Base-by-base conservation (phyloP, 2,888 invertebrate genomes). In the Dimorphilus gyrociliatus region DNA sequence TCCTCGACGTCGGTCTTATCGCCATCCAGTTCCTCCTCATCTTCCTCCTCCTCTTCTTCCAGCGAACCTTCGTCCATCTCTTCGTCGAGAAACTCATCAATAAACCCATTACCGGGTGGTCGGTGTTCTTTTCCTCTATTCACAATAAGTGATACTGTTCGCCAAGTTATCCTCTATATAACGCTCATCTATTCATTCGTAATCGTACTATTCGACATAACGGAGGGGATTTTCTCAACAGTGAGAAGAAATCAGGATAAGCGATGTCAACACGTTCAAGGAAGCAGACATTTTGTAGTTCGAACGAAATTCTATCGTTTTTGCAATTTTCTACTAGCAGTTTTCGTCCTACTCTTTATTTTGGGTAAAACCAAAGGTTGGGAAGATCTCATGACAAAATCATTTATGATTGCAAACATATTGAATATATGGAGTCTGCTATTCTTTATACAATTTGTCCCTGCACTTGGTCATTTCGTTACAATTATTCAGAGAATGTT, bases 401-500 rank as follows among this genome's bases (percentile, higher is more conserved):
- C 33, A 3, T 33, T 29, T 29, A 33, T 33, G 19, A 16, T 33
- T 13, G 33, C 33, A 2, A 33, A 33, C 21, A 33, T 33, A 14
- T 21, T 33, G 19, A n/a, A n/a, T n/a, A 34, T 34, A 21, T 34
- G 34, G 34, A 21, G 26, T 2, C 14, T 34, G 21, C 27, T 34
- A 16, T 34, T 34, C 30, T 34, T 34, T 16, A 25, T 34, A 10
- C 34, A 34, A 16, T 30, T 34, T 5, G 23, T 34, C 8, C 34
- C 34, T 2, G 30, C 34, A 14, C n/a, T 34, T 3, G 34, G 34
- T 10, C 28, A 34, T 19, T 34, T 30, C 21, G 34, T 34, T 16
- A 30, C 30, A n/a, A 30, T 34, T 15, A 30, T 34, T 14, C 34
- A 34, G 14, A 19, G 29, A 8, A 34, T 34, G 34, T 19, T 34